phyloP scores from a whole-genome alignment of 1,140 invertebrate species.

The Cotesia vestalis region DNA sequence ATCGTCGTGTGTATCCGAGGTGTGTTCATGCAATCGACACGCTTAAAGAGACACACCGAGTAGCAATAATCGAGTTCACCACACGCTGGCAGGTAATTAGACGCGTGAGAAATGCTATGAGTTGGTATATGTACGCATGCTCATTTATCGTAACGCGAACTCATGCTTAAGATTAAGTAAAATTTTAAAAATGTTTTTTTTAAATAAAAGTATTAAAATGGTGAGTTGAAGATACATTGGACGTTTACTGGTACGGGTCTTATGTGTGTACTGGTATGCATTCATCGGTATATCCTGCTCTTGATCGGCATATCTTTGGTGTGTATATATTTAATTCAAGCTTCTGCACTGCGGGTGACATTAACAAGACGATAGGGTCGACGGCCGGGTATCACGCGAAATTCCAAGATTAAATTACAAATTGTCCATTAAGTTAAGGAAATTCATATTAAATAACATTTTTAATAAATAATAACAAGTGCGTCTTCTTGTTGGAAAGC shows the following conservation, averaged over 20 bases:
- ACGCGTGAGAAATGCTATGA: constrained; percentile 29
- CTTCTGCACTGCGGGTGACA: constrained; percentile 24
- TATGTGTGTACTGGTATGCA: not conserved
- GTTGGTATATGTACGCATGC: not conserved
- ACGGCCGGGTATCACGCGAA: constrained; percentile 29
- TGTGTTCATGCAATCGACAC: constrained; percentile 18
- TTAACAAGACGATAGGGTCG: constrained; percentile 5
- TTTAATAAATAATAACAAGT: not conserved
- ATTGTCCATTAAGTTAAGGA: not conserved
- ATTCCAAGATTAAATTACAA: constrained; percentile 2
- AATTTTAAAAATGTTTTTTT: constrained; percentile 1
- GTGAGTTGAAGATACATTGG: no score
- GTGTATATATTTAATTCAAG: constrained; percentile 27
- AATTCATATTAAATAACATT: no score
- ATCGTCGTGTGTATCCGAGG: not conserved
- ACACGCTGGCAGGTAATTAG: constrained; percentile 35
- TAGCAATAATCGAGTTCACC: constrained; percentile 26
- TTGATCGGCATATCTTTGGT: no score
- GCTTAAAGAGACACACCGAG: constrained; percentile 8
- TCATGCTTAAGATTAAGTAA: not conserved
- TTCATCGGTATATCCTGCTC: constrained; percentile 17
- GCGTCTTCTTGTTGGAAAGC: no score
- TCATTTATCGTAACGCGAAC: constrained; percentile 30
- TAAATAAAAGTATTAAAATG: constrained; percentile 11
- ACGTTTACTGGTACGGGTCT: constrained; percentile 17